Base-by-base conservation (phyloP, 2,888 invertebrate species). In the Catonia carolina region DNA sequence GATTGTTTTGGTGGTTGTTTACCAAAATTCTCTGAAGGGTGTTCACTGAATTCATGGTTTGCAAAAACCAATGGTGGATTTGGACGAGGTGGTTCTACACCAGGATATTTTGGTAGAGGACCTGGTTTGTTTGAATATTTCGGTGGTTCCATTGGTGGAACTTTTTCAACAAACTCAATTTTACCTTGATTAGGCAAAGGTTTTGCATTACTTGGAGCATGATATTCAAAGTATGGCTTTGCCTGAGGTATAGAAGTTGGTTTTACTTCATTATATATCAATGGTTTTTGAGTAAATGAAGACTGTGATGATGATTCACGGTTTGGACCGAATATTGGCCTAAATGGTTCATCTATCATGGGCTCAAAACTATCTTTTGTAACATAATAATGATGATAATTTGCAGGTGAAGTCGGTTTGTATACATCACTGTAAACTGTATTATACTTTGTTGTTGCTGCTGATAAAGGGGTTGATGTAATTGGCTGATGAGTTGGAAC, bases 281-380 rank as follows among this genome's bases (percentile, higher is more conserved):
- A 48, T 6, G 27, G 48, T 53, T 53, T 58, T 8, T 48, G 14
- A 49, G 53, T n/a, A 48, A 47, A 36, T 23, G 31, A 36, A 1
- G 55, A 47, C 27, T 33, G 36, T 37, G 41, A 36, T 20, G 58
- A 18, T 27, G 37, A 35, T 23, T 63, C 62, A 18, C 52, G 55
- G n/a, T n/a, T n/a, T 8, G 66, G 65, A 5, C 64, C 64, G 58
- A 63, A 62, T 27, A 66, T 66, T 41, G 66, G 66, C 35, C 64
- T 61, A 52, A 66, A 66, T 37, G 65, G 66, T 33, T 65, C 66
- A 18, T 66, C 64, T 10, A 59, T 60, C 23, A 56, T 37, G n/a
- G 17, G 53, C 23, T 53, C 31, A 37, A 51, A 20, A 17, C 12
- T 37, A 33, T 56, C 59, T 6, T 35, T 33, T 17, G 55, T 48